Percentiles rank a stretch among this genome's conserved stretches.
These are phyloP conservation scores for Bombus fervidus DNA, from an alignment of 1,140 invertebrate genomes.

Conservation along the genomic window DNA sequence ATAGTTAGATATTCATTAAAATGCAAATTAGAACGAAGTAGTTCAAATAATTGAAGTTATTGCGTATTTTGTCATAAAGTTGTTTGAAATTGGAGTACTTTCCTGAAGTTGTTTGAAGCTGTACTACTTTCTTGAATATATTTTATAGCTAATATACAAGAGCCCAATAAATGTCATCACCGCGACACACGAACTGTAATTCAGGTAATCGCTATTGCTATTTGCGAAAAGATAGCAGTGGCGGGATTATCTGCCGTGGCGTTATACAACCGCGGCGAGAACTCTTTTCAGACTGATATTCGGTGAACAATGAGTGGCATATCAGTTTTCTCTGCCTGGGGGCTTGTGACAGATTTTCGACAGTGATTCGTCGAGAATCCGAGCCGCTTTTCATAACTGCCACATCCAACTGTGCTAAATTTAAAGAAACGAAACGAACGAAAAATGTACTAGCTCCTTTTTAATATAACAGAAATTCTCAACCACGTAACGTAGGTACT, in stretches of 20 bases:
- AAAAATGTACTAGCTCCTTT: not conserved
- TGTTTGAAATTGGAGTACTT: not conserved
- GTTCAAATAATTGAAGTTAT: not conserved
- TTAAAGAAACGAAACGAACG: not conserved
- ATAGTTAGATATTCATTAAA: not conserved
- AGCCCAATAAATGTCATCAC: not conserved
- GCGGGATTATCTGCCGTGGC: not conserved
- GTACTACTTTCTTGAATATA: not conserved
- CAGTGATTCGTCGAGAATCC: not conserved
- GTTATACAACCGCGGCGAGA: not conserved
- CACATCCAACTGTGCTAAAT: not conserved
- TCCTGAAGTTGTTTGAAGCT: too few relatives aligned
- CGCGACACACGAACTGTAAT: not conserved
- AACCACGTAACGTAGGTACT: too few relatives aligned
- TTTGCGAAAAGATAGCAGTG: constrained; percentile 19
- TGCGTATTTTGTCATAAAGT: too few relatives aligned
- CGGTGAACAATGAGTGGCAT: not conserved
- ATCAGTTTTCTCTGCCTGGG: not conserved
- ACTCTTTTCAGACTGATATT: constrained; percentile 6
- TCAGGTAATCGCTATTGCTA: constrained; percentile 25
- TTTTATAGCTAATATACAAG: not conserved
- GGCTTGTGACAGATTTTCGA: not conserved
- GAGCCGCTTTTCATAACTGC: not conserved
- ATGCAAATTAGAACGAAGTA: not conserved
- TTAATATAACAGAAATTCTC: too few relatives aligned